Evolutionary conservation across 2,888 invertebrate species (phyloP).

Genomic region (Aspidapion aeneum): DNA sequence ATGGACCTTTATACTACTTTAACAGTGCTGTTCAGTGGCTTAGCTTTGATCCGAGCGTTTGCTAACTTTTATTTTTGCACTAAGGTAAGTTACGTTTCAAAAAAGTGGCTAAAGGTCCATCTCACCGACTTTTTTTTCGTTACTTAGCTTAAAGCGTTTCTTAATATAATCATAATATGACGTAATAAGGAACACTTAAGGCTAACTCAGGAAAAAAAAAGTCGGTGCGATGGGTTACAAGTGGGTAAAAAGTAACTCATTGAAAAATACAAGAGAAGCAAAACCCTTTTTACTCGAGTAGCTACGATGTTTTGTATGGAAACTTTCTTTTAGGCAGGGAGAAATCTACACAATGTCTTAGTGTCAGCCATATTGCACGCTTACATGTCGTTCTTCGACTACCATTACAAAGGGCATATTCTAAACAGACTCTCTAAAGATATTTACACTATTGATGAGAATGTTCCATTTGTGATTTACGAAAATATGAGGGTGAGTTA

Average conservation of each 20-base stretch:
- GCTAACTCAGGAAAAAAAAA: no score
- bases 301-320: no score
- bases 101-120: no score
- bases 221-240: no score
- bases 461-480: conserved; percentile 30
- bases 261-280: no score
- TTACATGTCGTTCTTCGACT: conserved; percentile 44
- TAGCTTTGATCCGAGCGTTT: conserved; percentile 25
- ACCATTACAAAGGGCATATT: conserved; percentile 42
- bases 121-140: no score
- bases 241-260: no score
- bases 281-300: no score
- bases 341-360: conserved; percentile 62
- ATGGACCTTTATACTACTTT: conserved; percentile 26
- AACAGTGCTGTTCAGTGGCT: conserved; percentile 19
- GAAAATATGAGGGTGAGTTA: conserved; percentile 31
- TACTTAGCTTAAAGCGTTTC: no score
- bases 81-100: conserved; percentile 6
- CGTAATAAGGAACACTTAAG: no score
- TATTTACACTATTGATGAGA: conserved; percentile 66
- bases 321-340: conserved; percentile 26
- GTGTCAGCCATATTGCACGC: conserved; percentile 49
- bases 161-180: no score
- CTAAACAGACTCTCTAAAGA: conserved; percentile 62
- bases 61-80: conserved; percentile 31